A percentile compares a stretch with the other conserved stretches of the same genome.
Evolutionary conservation across 2,113 vertebrate species (phyloP).

Genomic region (Empidonax traillii): DNA sequence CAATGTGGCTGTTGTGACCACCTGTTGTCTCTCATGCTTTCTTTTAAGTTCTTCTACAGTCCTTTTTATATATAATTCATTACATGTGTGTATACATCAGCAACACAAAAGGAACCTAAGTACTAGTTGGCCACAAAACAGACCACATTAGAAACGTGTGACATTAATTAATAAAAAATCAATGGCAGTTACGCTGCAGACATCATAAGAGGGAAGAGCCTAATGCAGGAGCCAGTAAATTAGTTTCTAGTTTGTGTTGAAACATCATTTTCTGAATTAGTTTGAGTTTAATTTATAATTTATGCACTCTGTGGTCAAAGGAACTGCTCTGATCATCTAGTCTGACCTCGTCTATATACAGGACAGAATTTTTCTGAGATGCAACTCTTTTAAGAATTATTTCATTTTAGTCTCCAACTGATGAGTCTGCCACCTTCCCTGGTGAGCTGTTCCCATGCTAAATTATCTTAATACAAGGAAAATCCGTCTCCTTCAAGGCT

Average conservation of each 20-base stretch:
- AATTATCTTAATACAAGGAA: neutral
- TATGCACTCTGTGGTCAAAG: neutral
- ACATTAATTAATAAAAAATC: conserved; percentile 36
- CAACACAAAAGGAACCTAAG: neutral
- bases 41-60: neutral
- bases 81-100: neutral
- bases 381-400: neutral
- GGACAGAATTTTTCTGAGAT: neutral
- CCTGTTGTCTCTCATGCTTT: neutral
- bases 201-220: neutral
- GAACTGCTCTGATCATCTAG: neutral
- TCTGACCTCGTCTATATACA: neutral
- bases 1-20: neutral
- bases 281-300: conserved; percentile 52
- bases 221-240: conserved; percentile 39
- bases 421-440: neutral
- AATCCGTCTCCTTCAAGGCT: neutral
- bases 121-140: neutral
- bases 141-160: neutral
- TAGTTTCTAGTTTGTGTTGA: conserved; percentile 19
- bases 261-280: conserved; percentile 35
- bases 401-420: conserved; percentile 6
- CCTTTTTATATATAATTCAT: neutral
- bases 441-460: neutral
- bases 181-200: neutral